A percentile compares a stretch with the other conserved stretches of the same genome.
Conservation (phyloP, 2,797 vertebrate genomes). For the Sebastes oblongus region DNA sequence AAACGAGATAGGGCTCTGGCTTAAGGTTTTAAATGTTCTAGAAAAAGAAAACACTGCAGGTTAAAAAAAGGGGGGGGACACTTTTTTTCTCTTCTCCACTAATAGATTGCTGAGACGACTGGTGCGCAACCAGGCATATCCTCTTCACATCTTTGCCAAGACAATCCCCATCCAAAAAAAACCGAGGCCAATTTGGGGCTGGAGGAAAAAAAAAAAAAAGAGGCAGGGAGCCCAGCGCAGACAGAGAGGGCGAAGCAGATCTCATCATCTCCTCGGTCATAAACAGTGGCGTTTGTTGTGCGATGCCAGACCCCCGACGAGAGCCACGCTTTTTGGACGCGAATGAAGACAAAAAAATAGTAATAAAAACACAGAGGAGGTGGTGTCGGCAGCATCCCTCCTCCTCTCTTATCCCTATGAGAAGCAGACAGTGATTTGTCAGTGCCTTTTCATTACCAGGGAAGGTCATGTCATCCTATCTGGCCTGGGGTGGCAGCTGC, state of each 20-base stretch:
- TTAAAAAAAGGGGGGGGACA: constrained; percentile 11
- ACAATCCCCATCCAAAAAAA: constrained; percentile 65
- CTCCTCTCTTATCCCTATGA: constrained; percentile 45
- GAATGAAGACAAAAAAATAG: constrained; percentile 17
- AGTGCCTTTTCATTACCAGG: constrained; percentile 77
- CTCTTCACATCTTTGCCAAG: constrained; percentile 72
- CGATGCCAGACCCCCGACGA: constrained; percentile 31
- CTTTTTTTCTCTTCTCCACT: constrained; percentile 43
- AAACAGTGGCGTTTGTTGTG: constrained; percentile 44
- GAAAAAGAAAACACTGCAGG: constrained; percentile 1
- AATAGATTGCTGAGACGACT: constrained; percentile 72
- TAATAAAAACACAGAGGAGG: constrained; percentile 20
- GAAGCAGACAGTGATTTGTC: constrained; percentile 77
- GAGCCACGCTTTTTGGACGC: constrained; percentile 10
- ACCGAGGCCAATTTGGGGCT: constrained; percentile 68
- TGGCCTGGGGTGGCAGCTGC: constrained; percentile 75
- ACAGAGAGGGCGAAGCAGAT: constrained; percentile 42
- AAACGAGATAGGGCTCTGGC: constrained; percentile 11
- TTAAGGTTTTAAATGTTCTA: constrained; percentile 41
- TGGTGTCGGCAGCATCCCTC: constrained; percentile 54
- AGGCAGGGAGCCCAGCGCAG: constrained; percentile 40
- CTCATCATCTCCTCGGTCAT: constrained; percentile 58
- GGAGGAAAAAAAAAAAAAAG: background rate
- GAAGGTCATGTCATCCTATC: constrained; percentile 80
- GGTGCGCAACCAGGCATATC: constrained; percentile 71